Percentiles rank a stretch among this genome's conserved stretches.
These are phyloP conservation scores for Centroberyx gerrardi DNA, from an alignment of 2,797 vertebrate genomes.

Conservation along the genomic window DNA sequence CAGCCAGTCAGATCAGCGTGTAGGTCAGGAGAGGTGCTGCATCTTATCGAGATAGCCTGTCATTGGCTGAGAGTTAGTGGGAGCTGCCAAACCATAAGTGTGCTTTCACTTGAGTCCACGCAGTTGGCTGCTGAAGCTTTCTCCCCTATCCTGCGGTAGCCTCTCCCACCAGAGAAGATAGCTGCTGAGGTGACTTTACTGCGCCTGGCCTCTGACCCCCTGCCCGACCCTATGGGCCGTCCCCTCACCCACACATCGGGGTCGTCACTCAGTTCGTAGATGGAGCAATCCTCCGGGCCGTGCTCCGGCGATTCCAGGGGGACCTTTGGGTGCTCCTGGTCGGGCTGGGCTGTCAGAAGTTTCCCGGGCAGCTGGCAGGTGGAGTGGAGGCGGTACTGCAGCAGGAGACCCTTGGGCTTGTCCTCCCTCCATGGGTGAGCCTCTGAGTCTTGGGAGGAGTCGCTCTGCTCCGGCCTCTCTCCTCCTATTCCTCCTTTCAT, in stretches of 20 bases:
- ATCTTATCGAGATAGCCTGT: not conserved
- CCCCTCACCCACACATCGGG: constrained; percentile 93
- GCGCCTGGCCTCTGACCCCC: constrained; percentile 73
- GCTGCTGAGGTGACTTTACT: constrained; percentile 90
- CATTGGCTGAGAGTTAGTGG: constrained; percentile 86
- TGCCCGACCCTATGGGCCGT: constrained; percentile 37
- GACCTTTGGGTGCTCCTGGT: constrained; percentile 26
- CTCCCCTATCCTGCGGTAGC: constrained; percentile 86
- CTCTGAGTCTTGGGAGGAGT: no score
- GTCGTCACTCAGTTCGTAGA: constrained; percentile 93
- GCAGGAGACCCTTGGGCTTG: constrained; percentile 86
- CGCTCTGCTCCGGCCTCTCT: constrained; percentile 17
- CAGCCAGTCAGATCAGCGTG: no score
- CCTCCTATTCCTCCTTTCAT: constrained; percentile 28
- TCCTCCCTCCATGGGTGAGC: constrained; percentile 60
- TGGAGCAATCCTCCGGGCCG: constrained; percentile 90
- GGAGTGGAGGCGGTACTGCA: constrained; percentile 92
- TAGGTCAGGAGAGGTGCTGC: no score
- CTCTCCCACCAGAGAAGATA: constrained; percentile 89
- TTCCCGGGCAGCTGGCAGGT: constrained; percentile 91
- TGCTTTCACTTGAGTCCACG: constrained; percentile 81
- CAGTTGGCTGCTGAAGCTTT: constrained; percentile 36
- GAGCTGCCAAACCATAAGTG: constrained; percentile 93
- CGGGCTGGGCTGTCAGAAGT: constrained; percentile 84
- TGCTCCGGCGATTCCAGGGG: constrained; percentile 73